Evolutionary conservation across 2,888 invertebrate genomes (phyloP).

Genomic region (Campoplex capitator): DNA sequence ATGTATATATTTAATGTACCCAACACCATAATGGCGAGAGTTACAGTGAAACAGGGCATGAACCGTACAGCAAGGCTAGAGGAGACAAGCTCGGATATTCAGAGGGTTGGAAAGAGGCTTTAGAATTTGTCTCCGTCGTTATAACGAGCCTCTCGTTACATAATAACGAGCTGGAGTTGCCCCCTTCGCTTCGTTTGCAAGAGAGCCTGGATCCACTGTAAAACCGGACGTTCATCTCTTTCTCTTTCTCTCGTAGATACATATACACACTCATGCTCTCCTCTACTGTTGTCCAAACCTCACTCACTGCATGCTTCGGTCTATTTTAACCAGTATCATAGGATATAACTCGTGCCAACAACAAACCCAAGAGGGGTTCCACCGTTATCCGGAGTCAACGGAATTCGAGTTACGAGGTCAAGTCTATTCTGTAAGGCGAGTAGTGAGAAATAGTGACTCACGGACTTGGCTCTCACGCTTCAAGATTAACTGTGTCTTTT

Average conservation of each 20-base stretch:
- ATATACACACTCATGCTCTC: background rate
- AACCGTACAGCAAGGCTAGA: conserved; percentile 35
- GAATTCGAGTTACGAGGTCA: conserved; percentile 77
- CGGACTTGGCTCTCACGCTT: conserved; percentile 62
- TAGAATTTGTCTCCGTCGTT: conserved; percentile 83
- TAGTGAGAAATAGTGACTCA: conserved; percentile 24
- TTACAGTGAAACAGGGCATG: conserved; percentile 47
- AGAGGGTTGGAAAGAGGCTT: conserved; percentile 73
- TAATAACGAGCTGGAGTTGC: conserved; percentile 81
- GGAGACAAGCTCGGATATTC: conserved; percentile 58
- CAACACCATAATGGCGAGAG: conserved; percentile 31
- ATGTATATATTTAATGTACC: background rate
- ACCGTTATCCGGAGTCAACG: conserved; percentile 75
- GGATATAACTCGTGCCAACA: conserved; percentile 51
- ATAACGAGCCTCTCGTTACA: conserved; percentile 84
- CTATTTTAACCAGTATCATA: conserved; percentile 53
- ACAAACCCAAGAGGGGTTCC: conserved; percentile 41
- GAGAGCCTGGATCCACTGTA: conserved; percentile 75
- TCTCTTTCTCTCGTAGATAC: conserved; percentile 65
- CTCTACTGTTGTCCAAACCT: conserved; percentile 10
- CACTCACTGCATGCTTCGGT: conserved; percentile 54
- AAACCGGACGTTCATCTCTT: conserved; percentile 75
- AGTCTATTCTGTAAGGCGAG: conserved; percentile 48
- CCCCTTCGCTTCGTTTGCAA: conserved; percentile 79
- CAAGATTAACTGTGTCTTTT: conserved; percentile 75